Conservation (phyloP, 2,797 vertebrate species). For the Syngnathus rostellatus region DNA sequence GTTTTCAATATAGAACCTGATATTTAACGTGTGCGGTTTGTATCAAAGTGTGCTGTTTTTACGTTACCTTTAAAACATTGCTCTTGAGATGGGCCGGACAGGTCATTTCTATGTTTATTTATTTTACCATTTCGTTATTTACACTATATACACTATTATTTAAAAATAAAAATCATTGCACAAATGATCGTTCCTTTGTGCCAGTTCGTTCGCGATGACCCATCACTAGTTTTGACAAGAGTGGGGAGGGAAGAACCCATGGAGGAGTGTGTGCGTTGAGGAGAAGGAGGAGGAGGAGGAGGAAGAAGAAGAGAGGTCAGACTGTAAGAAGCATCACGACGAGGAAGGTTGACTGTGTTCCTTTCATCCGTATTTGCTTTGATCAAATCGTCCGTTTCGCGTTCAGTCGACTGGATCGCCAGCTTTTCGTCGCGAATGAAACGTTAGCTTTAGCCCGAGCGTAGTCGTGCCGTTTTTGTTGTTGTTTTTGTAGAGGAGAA, state of each 20-base stretch:
- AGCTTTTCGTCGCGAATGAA: neutral
- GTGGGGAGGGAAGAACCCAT: slow-evolving; percentile 35
- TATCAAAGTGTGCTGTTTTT: too few relatives aligned
- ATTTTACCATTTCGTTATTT: too few relatives aligned
- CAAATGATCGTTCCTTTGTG: neutral
- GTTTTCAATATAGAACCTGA: neutral
- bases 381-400: slow-evolving; percentile 6
- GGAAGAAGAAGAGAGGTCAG: slow-evolving; percentile 49
- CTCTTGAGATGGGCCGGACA: too few relatives aligned
- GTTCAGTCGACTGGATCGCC: neutral
- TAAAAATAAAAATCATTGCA: neutral
- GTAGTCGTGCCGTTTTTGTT: neutral
- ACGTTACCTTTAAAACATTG: too few relatives aligned
- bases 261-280: slow-evolving; percentile 2
- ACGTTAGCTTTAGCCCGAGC: neutral
- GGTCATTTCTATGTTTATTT: too few relatives aligned
- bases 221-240: slow-evolving; percentile 75
- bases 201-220: neutral
- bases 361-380: slow-evolving; percentile 38
- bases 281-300: slow-evolving; percentile 33
- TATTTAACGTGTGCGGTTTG: neutral
- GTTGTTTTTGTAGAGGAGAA: neutral
- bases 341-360: slow-evolving; percentile 31
- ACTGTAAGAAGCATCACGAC: slow-evolving; percentile 57
- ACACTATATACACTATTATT: too few relatives aligned